A percentile compares a stretch with the other conserved stretches of the same genome.
These are phyloP conservation scores for Myocastor coypus DNA, from an alignment of 2,113 vertebrate genomes.

Conservation along the genomic window DNA sequence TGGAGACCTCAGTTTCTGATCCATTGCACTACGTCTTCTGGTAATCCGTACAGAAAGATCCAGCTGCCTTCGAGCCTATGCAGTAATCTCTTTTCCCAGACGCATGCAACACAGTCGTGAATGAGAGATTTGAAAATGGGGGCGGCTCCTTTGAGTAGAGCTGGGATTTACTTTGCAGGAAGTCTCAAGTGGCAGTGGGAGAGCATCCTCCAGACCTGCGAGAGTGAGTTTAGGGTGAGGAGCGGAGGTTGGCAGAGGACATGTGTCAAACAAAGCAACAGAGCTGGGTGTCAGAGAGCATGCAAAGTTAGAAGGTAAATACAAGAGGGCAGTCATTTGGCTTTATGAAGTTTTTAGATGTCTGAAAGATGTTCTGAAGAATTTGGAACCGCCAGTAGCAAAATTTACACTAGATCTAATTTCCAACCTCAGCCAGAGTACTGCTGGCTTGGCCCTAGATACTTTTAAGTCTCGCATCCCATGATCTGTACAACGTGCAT, in stretches of 20 bases:
- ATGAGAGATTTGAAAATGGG: neutral
- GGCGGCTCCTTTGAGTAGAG: neutral
- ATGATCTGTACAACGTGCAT: neutral
- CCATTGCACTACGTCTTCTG: neutral
- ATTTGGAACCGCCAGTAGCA: neutral
- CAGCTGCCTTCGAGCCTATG: neutral
- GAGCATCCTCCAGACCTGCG: neutral
- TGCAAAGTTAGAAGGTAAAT: neutral
- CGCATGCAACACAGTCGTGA: neutral
- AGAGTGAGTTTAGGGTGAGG: neutral
- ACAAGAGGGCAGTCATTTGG: neutral
- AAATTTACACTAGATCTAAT: neutral
- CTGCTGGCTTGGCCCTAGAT: neutral
- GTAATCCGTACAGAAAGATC: neutral
- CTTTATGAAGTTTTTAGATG: neutral
- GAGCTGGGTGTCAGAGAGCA: neutral
- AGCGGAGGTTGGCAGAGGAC: neutral
- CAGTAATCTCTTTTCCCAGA: neutral
- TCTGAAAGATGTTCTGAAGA: conserved; percentile 11
- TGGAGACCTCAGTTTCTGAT: neutral
- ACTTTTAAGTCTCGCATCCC: neutral
- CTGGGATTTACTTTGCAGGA: neutral
- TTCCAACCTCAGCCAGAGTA: neutral
- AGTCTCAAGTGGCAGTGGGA: neutral
- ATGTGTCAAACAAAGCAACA: neutral